Evolutionary conservation across 2,888 invertebrate species (phyloP), one percentile per base, ranked within the genome.

Genomic region (Carpatolechia fugitivella): DNA sequence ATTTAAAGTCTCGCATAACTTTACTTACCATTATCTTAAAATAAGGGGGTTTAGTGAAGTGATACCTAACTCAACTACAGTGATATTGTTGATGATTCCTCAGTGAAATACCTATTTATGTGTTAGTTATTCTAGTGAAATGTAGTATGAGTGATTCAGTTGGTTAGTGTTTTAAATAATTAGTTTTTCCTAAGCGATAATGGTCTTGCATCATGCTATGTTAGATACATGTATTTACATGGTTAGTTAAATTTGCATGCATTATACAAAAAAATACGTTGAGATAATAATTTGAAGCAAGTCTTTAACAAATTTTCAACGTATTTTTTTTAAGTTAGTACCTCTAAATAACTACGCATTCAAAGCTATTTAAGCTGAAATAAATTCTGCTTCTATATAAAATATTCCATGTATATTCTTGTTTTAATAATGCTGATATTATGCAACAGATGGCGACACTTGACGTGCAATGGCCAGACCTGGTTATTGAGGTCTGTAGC

Each of bases 401-500:
- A 41, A 8, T 18, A 18, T 41, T 18, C 8, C n/a, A n/a, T n/a
- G n/a, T n/a, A 41, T 18, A 5, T 7, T 14, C 13, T 29, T 48
- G 0, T 48, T 30, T 30, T 33, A 5, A 16, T 33, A 48, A 47
- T 47, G 29, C 14, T 11, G 11, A 14, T 18, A 38, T 31, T 31
- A 49, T 46, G 20, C 48, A 35, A 10, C 38, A 52, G 69, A 70
- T 72, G 76, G 74, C 69, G 72, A 63, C 69, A 68, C 69, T 65
- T 24, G 63, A 64, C 72, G 75, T 78, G 79, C 78, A 66, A 67
- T 74, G 71, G 59, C 68, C 66, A 66, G 69, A 66, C 69, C 65
- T 6, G 48, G 58, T 64, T 57, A 54, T 64, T 61, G 60, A 61
- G 69, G 70, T 62, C 72, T 61, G 72, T 66, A 62, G 13, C n/a